Evolutionary conservation across 2,113 vertebrate genomes (phyloP), one percentile per base, ranked within the genome.

Genomic region (Mastomys natalensis): DNA sequence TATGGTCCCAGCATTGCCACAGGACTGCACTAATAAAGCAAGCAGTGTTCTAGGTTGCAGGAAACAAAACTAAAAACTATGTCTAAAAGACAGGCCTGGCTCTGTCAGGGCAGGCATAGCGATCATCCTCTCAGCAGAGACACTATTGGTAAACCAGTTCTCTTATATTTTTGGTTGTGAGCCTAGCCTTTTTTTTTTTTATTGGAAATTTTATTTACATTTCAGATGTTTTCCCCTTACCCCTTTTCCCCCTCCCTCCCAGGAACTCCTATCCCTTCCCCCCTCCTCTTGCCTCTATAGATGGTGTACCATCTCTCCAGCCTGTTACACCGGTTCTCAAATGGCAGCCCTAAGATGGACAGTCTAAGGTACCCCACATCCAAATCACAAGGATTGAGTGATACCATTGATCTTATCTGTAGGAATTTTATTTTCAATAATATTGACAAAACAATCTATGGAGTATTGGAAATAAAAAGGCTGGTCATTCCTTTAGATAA

Each of bases 391-490:
- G 45, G 43, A 60, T 9, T 40, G 43, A 31, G 43, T 77, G 40
- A 45, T 16, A 37, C 16, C 3, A 43, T 16, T 80, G 70, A 70
- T 88, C 95, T 93, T 87, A 78, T 76, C 81, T 80, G 5, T 31
- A 64, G n/a, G 58, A 1, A 31, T 92, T 89, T 96, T 62, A 34
- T 51, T 77, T 93, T 26, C 55, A 94, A n/a, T 29, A 90, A 72
- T 62, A 72, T 88, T 16, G 26, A 43, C n/a, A 62, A 84, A n/a
- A 55, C 43, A 48, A 48, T 89, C 53, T 92, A 16, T 53, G 11
- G 37, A 92, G 92, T 92, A 86, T 2, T 48, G 51, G 26, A 95
- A 96, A 74, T 21, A 74, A 68, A 88, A 85, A 84, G 12, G 11
- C 26, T 85, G 37, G 24, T 48, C 34, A 68, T 45, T 40, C 82